A percentile compares a stretch with the other conserved stretches of the same genome.
phyloP scores from a whole-genome alignment of 2,113 vertebrate species.

The Leucoraja erinaceus region DNA sequence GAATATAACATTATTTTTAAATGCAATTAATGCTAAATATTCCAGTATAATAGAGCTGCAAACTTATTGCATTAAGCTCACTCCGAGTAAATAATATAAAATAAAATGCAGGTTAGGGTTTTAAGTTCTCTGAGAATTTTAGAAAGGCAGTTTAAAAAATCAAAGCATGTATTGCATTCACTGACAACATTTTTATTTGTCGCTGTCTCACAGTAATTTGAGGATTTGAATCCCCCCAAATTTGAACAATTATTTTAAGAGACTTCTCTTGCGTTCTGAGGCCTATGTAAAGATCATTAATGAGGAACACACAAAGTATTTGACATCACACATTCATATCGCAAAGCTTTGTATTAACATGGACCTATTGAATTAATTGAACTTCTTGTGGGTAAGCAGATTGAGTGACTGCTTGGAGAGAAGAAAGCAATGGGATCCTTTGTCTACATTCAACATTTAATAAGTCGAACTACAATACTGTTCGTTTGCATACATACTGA shows the following conservation, averaged over 20 bases:
- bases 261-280: neutral
- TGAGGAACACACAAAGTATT: neutral
- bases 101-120: neutral
- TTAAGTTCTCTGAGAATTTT: neutral
- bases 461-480: neutral
- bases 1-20: neutral
- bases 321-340: neutral
- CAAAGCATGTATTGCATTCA: neutral
- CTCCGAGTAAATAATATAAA: neutral
- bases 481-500: neutral
- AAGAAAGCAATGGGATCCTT: neutral
- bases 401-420: neutral
- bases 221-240: neutral
- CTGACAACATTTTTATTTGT: no score
- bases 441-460: neutral
- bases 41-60: neutral
- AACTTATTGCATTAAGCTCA: neutral
- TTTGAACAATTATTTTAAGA: neutral
- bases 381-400: neutral
- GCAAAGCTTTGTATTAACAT: neutral
- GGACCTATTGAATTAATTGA: neutral
- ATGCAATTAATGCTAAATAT: neutral
- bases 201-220: neutral
- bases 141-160: neutral
- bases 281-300: neutral